Evolutionary conservation across 2,113 vertebrate genomes (phyloP).

Genomic region (Hippocampus mohnikei): DNA sequence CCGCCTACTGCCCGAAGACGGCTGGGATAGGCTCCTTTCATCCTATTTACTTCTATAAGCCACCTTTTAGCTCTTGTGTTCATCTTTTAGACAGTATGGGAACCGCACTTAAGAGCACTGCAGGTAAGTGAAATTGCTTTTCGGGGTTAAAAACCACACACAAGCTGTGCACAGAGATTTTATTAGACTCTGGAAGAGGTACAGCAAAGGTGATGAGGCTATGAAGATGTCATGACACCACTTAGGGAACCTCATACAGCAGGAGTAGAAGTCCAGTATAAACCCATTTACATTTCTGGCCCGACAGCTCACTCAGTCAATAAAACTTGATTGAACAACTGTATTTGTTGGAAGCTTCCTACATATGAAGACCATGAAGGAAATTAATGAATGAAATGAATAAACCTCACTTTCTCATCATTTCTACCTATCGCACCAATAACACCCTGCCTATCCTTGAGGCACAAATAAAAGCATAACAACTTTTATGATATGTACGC

Average conservation of each 20-base stretch:
- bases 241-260: background rate
- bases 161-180: background rate
- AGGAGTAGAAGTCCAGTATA: background rate
- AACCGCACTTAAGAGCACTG: background rate
- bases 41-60: background rate
- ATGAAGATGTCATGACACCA: background rate
- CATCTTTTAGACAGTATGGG: background rate
- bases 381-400: background rate
- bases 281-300: background rate
- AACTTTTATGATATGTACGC: background rate
- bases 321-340: background rate
- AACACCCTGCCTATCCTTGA: background rate
- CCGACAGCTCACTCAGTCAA: background rate
- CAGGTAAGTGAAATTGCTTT: background rate
- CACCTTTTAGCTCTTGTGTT: background rate
- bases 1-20: too few species aligned
- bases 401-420: background rate
- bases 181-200: constrained; percentile 2
- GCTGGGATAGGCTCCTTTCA: too few species aligned
- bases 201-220: background rate
- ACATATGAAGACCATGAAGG: background rate
- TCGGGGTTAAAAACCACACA: background rate
- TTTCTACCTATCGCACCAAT: background rate
- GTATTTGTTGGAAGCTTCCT: background rate
- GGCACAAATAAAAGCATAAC: background rate